Evolutionary conservation across 92 coral and sea anemone species (phyloP), one percentile per base, ranked within the genome.

Genomic region (Phenganax subtilis): DNA sequence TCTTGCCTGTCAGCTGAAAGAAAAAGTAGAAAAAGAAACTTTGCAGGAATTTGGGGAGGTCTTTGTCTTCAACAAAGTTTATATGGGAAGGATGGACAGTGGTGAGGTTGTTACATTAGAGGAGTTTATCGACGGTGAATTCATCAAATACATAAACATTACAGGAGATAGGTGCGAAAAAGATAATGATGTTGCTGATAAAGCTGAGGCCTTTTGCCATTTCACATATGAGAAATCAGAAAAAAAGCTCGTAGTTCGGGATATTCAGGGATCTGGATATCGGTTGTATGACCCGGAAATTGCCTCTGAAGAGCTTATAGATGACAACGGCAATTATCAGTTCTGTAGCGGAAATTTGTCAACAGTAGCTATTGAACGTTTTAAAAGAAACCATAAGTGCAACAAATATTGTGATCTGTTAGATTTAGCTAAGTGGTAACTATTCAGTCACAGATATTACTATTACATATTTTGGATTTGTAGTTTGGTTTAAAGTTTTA

Each of bases 131-230:
- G 55, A 47, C 66, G 89, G 87, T 52, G 82, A 72, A 62, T 87
- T 86, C 81, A 86, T 81, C 10, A 87, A 89, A 72, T 80, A 56
- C 20, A 72, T 80, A 61, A 86, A 86, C 83, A 86, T 84, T 84
- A 84, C 85, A 80, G 89, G 92, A n/a, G 73, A 55, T 28, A 71
- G 76, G 56, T 89, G 91, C 84, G 89, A 80, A 67, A 80, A 85
- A 25, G 89, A 83, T 56, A 66, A 78, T 61, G 64, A 12, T 14
- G 69, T 84, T 59, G 81, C 87, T 56, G 75, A 80, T 72, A 86
- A 88, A 79, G 87, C 89, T 63, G 82, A 88, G 79, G 85, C 86
- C 57, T 81, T 85, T 80, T 15, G 75, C 53, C 90, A 88, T 65
- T 87, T 55, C 73, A 84, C 90, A 10, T 84, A 76, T 70, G 82